Evolutionary conservation across 2,888 invertebrate species (phyloP), one percentile per base, ranked within the genome.

Genomic region (Melinaea menophilus): DNA sequence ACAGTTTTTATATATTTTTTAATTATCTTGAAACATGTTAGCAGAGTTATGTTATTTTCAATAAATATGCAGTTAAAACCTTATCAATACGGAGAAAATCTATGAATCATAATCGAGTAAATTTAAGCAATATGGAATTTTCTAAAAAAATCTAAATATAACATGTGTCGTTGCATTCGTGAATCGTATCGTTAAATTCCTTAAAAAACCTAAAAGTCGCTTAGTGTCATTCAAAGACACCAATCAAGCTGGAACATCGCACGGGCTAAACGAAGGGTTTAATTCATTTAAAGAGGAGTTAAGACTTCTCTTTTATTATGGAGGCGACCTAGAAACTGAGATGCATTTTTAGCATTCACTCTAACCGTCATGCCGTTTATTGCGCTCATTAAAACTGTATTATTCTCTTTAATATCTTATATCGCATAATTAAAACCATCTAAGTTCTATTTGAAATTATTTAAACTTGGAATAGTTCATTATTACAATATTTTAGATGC

Each of bases 341-440:
- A 65, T 69, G 70, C 70, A 71, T 68, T 72, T 71, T 73, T 71
- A 72, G 70, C 71, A 70, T 71, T 68, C 62, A 65, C 62, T 59
- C 51, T 58, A 60, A 64, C 59, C 66, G 56, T 61, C 64, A 62
- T 56, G 70, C 58, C 64, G 65, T 70, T 72, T 73, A 74, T 71
- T 69, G 69, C 65, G 59, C 69, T 71, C 74, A 73, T 75, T 74
- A 74, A 66, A 63, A 58, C 45, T 58, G 65, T 70, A 68, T 65
- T 70, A 67, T 68, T 66, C 69, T 66, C 65, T 57, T 65, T 56
- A 65, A 61, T 57, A 63, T 62, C 61, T 65, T 65, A 63, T 60
- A 64, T 67, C 60, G 61, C 56, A 59, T 48, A 58, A 51, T 51
- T 51, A 51, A 31, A 11, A 31, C 5, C 31, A 9, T 31, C 51